Conservation (phyloP, 2,797 vertebrate genomes). For the Tiaroga cobitis region DNA sequence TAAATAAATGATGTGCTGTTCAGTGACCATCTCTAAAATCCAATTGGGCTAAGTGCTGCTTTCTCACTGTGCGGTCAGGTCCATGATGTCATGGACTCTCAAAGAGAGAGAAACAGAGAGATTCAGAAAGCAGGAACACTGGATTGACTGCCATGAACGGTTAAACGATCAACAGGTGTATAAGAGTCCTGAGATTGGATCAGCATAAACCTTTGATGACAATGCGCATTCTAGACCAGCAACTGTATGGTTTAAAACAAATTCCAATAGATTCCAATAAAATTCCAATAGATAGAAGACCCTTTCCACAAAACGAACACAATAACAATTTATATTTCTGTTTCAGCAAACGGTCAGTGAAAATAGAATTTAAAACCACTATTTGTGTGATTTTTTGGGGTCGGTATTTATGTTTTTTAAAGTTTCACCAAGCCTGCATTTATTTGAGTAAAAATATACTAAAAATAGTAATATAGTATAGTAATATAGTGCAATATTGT, state of each 20-base stretch:
- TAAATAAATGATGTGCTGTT: conserved; percentile 52
- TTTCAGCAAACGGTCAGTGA: not conserved
- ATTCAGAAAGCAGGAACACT: not conserved
- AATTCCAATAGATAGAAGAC: not conserved
- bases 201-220: not conserved
- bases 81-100: conserved; percentile 29
- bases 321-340: not conserved
- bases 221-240: not conserved
- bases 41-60: conserved; percentile 42
- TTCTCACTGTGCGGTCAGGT: conserved; percentile 5
- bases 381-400: not conserved
- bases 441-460: not conserved
- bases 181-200: conserved; percentile 9
- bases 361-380: not conserved
- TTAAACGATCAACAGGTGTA: not conserved
- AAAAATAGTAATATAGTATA: not conserved
- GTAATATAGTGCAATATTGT: not conserved
- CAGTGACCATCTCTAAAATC: conserved; percentile 42
- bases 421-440: not conserved
- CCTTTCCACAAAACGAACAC: not conserved
- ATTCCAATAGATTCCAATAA: too few species aligned
- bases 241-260: not conserved
- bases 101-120: not conserved
- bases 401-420: not conserved
- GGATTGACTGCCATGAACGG: not conserved